Evolutionary conservation across 2,888 invertebrate species (phyloP), one percentile per base, ranked within the genome.

Genomic region (Aleiodes testaceus): DNA sequence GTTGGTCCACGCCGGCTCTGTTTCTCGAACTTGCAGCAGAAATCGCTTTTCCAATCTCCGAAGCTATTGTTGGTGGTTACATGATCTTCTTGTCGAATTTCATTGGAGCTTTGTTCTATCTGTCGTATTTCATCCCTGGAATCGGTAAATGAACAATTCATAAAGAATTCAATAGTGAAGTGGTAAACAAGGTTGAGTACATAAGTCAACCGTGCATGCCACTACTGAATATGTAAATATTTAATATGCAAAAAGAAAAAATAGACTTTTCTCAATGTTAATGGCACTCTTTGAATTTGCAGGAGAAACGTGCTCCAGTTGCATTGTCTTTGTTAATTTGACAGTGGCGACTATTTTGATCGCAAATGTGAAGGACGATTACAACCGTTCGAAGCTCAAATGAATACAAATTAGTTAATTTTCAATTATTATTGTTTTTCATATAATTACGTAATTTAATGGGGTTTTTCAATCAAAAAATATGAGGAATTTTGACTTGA

Each of bases 1-100:
- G 82, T 50, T 85, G 83, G 83, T 79, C 83, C 12, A 80, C 81
- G 0, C 79, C 83, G 3, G 80, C 84, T 1, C 75, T 85, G 1
- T 82, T 83, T 68, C 79, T 84, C 44, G 85, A 85, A 68, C 76
- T 85, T 22, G 84, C 82, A 22, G 80, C 82, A 5, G 83, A 85
- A 75, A 78, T 85, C 30, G 82, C 82, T 47, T 83, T 79, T 74
- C 85, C 85, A 7, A 72, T 84, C 7, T 81, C 84, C 11, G 84
- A 85, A 75, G 82, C 83, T 18, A 79, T 84, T 49, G 81, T 83
- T 4, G 83, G 82, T 12, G 85, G 84, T 22, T 83, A 79, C 74
- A 79, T 85, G 80, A 84, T 84, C 73, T 80, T 81, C 61, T 69
- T 84, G 36, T 80, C 78, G 16, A 83, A 81, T 44, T 14, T 79